phyloP scores from a whole-genome alignment of 2,113 vertebrate species.

The Poicephalus gulielmi region DNA sequence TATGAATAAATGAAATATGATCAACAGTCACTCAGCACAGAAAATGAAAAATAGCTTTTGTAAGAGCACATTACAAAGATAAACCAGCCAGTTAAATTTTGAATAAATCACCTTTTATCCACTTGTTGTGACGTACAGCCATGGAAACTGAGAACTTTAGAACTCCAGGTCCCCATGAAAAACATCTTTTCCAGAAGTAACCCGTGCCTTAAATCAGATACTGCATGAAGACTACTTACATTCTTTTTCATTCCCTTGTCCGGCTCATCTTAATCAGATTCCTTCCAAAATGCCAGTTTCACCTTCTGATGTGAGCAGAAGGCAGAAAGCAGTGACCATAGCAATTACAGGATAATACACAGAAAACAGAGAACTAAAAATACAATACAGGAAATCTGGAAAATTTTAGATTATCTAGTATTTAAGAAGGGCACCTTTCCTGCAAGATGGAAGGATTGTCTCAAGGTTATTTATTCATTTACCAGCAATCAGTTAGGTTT shows the following conservation, averaged over 20 bases:
- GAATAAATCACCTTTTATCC: conserved; percentile 67
- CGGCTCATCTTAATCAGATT: conserved; percentile 15
- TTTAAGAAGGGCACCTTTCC: conserved; percentile 55
- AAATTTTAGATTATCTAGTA: background rate
- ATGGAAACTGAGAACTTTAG: conserved; percentile 28
- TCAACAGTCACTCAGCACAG: conserved; percentile 41
- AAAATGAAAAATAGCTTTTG: conserved; percentile 62
- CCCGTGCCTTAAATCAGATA: conserved; percentile 37
- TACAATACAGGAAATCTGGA: background rate
- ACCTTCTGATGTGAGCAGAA: conserved; percentile 39
- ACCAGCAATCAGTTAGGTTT: conserved; percentile 66
- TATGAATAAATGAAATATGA: conserved; percentile 61
- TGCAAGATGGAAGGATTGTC: conserved; percentile 53
- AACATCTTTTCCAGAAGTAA: conserved; percentile 25
- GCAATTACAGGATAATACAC: background rate
- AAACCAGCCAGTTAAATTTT: conserved; percentile 34
- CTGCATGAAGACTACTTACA: background rate
- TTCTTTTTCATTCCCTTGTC: background rate
- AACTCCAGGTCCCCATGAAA: conserved; percentile 26
- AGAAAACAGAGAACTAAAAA: conserved; percentile 13
- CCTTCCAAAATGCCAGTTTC: conserved; percentile 33
- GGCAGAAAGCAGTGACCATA: conserved; percentile 17
- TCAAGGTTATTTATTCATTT: conserved; percentile 73
- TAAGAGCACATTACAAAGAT: conserved; percentile 47
- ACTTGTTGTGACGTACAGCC: conserved; percentile 2